Conservation (phyloP, 2,888 invertebrate species). For the Scaptomyza caliginosa region DNA sequence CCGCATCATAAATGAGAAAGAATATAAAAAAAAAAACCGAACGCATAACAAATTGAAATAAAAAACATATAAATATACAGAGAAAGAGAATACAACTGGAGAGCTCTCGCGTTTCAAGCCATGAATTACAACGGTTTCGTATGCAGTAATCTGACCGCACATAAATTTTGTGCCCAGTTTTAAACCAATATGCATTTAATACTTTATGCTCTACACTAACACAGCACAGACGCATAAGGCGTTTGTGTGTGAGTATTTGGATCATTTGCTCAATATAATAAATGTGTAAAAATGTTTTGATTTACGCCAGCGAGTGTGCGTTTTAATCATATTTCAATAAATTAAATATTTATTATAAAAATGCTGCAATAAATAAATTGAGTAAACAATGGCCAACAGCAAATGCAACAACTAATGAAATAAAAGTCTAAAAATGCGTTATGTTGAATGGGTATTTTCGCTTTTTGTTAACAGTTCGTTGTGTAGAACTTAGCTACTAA, state of each 20-base stretch:
- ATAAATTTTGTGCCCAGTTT: conserved; percentile 69
- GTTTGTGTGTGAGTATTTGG: conserved; percentile 1
- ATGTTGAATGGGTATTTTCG: neutral
- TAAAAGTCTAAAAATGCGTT: neutral
- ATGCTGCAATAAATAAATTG: conserved; percentile 68
- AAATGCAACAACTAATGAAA: neutral
- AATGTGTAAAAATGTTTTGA: conserved; percentile 74
- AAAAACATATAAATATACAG: too few species aligned
- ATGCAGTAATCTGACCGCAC: conserved; percentile 79
- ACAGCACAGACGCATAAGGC: neutral
- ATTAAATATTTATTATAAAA: conserved; percentile 76
- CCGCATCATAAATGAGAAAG: conserved; percentile 8
- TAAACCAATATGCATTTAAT: conserved; percentile 46
- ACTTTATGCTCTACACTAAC: conserved; percentile 23
- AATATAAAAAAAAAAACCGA: neutral
- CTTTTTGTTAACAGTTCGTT: neutral
- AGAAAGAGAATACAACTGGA: neutral
- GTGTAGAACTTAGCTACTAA: too few species aligned
- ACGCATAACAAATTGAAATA: neutral
- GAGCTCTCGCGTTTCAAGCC: conserved; percentile 33
- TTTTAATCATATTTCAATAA: conserved; percentile 79
- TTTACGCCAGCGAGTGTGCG: conserved; percentile 63
- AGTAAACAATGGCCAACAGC: conserved; percentile 44
- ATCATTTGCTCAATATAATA: conserved; percentile 47
- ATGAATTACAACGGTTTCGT: conserved; percentile 69